Conservation (phyloP, 1,140 invertebrate genomes). For the Drosophila lacteicornis region DNA sequence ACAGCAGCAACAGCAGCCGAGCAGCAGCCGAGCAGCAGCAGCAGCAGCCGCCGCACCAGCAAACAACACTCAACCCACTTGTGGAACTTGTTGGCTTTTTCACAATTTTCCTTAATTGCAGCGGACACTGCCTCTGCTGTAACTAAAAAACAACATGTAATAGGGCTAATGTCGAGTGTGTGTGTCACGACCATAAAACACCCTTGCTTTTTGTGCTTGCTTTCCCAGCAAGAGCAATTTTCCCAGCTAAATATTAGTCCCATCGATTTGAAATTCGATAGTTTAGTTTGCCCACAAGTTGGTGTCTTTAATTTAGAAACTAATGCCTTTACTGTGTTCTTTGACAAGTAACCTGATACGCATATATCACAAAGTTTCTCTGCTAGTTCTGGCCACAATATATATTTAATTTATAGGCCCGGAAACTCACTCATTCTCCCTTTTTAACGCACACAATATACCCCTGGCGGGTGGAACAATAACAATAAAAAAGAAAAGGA, state of each 20-base stretch:
- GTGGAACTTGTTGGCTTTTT: slow-evolving; percentile 73
- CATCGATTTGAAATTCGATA: slow-evolving; percentile 11
- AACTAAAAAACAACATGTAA: slow-evolving; percentile 34
- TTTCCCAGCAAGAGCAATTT: neutral
- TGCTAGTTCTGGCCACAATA: neutral
- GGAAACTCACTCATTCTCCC: slow-evolving; percentile 4
- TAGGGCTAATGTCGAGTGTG: slow-evolving; percentile 21
- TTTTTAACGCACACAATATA: slow-evolving; percentile 8
- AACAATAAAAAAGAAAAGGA: slow-evolving; percentile 39
- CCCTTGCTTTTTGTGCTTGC: slow-evolving; percentile 3
- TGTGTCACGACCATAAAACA: slow-evolving; percentile 19
- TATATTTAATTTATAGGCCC: slow-evolving; percentile 19
- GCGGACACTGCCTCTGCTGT: slow-evolving; percentile 41
- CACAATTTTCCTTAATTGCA: slow-evolving; percentile 78
- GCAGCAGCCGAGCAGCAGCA: slow-evolving; percentile 12
- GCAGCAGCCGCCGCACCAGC: slow-evolving; percentile 18
- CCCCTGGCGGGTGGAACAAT: slow-evolving; percentile 4
- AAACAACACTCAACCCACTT: slow-evolving; percentile 58
- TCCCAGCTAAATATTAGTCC: neutral
- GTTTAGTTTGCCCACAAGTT: neutral
- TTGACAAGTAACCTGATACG: neutral
- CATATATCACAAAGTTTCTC: slow-evolving; percentile 1
- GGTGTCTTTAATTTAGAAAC: neutral
- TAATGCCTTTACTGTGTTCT: neutral
- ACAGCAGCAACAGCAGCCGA: slow-evolving; percentile 15